Base-by-base conservation (phyloP, 2,888 invertebrate genomes). In the Encarsia formosa region DNA sequence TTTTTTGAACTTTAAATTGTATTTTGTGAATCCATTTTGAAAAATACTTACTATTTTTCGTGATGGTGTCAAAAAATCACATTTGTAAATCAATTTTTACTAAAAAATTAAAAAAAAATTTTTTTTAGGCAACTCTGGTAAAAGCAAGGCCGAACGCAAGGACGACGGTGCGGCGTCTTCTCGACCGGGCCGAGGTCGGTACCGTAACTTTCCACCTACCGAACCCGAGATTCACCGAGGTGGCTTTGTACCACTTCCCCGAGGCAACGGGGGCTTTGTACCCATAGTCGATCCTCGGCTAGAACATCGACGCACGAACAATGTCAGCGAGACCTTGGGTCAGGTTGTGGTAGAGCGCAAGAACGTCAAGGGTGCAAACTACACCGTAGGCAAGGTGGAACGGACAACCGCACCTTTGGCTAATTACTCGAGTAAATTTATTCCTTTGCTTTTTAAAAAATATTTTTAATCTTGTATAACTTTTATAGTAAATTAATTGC, bases 191-290 rank as follows among this genome's bases (percentile, higher is more conserved):
- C 56, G 65, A 49, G 66, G 66, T 56, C 75, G 75, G 26, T 72
- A 73, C 44, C 66, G 73, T 24, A 69, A 69, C 39, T 73, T 75
- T 53, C 75, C 75, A 6, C 75, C 75, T 1, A 80, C 80, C 32
- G 71, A 77, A 46, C 85, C 85, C 1, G 81, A 82, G 65, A 81
- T 87, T 46, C 84, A 88, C 73, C 82, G 81, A 18, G 88, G 88
- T 15, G 89, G 89, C 2, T 91, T 91, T 67, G 76, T 84, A 13
- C 91, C 91, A 15, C 68, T 88, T 16, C 88, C 89, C 1, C 83
- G 83, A 32, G 80, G 80, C 43, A 76, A 81, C 54, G 84, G 87
- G 31, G 89, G 89, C 6, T 90, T 90, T 64, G 81, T 79, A 66
- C 90, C 90, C 0, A 83, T 85, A 18, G 68, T 67, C 66, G 81